Percentiles rank a stretch among this genome's conserved stretches.
phyloP scores from a whole-genome alignment of 2,797 vertebrate genomes.

The Chaetodon trifasciatus region DNA sequence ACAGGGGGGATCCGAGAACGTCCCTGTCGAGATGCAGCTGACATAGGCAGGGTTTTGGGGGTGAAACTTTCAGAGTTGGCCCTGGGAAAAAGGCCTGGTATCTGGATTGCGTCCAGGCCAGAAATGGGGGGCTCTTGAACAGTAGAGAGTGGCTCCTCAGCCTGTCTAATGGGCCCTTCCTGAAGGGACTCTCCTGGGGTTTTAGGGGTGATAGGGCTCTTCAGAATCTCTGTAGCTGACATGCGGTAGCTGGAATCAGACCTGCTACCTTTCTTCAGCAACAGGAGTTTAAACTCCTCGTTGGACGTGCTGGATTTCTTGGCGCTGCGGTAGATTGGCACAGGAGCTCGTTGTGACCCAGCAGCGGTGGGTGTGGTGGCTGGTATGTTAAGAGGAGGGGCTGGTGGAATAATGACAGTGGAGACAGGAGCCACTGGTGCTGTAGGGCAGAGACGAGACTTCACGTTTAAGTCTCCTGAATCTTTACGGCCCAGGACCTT shows the following conservation, averaged over 20 bases:
- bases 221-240: constrained; percentile 98
- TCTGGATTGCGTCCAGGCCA: constrained; percentile 77
- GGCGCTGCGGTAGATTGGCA: constrained; percentile 97
- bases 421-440: constrained; percentile 82
- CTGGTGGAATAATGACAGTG: constrained; percentile 87
- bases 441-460: constrained; percentile 87
- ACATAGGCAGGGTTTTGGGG: constrained; percentile 91
- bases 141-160: constrained; percentile 73
- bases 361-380: constrained; percentile 64
- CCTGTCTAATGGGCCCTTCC: constrained; percentile 83
- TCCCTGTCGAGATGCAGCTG: constrained; percentile 93
- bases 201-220: constrained; percentile 96
- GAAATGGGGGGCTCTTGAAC: constrained; percentile 74
- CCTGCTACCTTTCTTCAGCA: constrained; percentile 97
- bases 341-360: constrained; percentile 91
- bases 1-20: constrained; percentile 95
- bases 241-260: constrained; percentile 98
- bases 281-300: constrained; percentile 97
- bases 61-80: constrained; percentile 94
- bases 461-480: constrained; percentile 91
- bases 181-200: constrained; percentile 88
- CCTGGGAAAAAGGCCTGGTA: constrained; percentile 86
- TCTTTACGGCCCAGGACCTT: constrained; percentile 98
- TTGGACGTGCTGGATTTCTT: constrained; percentile 98
- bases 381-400: constrained; percentile 75